Conservation (phyloP, 2,797 vertebrate species). For the Xenentodon cancila region DNA sequence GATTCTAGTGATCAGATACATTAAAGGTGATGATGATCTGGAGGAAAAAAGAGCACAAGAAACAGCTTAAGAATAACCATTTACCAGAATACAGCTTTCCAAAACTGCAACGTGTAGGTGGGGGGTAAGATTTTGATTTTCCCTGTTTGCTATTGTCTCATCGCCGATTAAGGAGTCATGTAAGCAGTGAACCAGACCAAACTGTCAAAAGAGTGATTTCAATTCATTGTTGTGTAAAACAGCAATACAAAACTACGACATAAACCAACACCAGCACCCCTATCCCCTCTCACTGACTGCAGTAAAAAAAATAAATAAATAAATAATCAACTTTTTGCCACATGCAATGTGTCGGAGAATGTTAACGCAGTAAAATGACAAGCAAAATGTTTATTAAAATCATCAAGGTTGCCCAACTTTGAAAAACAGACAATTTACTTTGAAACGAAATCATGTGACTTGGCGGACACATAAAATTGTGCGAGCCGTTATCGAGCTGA, state of each 20-base stretch:
- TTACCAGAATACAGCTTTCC: conserved; percentile 92
- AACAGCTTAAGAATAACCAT: conserved; percentile 84
- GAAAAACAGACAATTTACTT: conserved; percentile 36
- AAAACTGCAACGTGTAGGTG: conserved; percentile 88
- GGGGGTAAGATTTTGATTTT: conserved; percentile 86
- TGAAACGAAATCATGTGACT: conserved; percentile 25
- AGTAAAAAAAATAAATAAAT: too few relatives aligned
- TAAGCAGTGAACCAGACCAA: conserved; percentile 91
- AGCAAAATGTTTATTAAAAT: conserved; percentile 40
- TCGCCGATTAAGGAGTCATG: conserved; percentile 89
- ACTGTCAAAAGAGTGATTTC: conserved; percentile 88
- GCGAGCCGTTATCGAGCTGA: conserved; percentile 62
- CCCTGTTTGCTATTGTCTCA: conserved; percentile 90
- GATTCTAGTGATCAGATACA: conserved; percentile 85
- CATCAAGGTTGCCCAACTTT: conserved; percentile 45
- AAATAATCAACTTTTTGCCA: conserved; percentile 51
- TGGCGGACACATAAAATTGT: conserved; percentile 36
- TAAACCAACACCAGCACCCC: conserved; percentile 46
- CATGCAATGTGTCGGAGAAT: conserved; percentile 59
- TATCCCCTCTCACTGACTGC: conserved; percentile 43
- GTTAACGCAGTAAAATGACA: conserved; percentile 43
- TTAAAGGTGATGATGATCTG: conserved; percentile 81
- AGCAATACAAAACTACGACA: conserved; percentile 70
- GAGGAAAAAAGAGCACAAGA: conserved; percentile 79
- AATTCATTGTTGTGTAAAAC: conserved; percentile 81